A percentile compares a stretch with the other conserved stretches of the same genome.
These are phyloP conservation scores for Channallabes apus DNA, from an alignment of 2,797 vertebrate genomes.

Conservation along the genomic window DNA sequence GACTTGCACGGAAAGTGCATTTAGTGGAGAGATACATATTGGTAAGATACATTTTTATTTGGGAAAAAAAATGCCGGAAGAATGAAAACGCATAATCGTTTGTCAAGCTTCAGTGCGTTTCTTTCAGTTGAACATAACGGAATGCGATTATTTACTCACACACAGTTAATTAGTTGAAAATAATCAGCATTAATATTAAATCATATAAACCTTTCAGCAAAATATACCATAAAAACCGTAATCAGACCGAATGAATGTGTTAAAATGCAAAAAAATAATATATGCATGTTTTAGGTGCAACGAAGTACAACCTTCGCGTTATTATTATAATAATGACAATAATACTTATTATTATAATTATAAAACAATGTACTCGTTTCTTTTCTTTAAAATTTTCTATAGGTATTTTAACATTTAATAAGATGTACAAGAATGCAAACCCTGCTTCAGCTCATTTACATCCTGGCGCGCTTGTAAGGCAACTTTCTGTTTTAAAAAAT, in stretches of 20 bases:
- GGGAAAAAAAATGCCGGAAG: not conserved
- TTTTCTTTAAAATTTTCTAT: no score
- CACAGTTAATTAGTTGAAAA: not conserved
- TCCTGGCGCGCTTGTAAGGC: not conserved
- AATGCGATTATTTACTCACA: not conserved
- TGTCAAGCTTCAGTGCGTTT: no score
- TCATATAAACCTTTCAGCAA: no score
- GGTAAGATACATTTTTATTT: not conserved
- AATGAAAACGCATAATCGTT: not conserved
- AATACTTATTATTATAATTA: not conserved
- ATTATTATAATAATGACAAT: not conserved
- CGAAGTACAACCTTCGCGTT: not conserved
- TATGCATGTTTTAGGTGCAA: not conserved
- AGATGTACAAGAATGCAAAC: not conserved
- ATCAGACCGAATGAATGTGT: not conserved
- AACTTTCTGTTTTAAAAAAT: not conserved
- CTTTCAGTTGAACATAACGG: not conserved
- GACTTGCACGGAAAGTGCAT: not conserved
- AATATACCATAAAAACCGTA: not conserved
- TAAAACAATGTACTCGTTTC: not conserved
- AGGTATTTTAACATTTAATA: not conserved
- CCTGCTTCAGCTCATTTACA: not conserved
- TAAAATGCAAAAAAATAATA: not conserved
- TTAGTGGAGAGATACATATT: not conserved
- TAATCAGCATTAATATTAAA: not conserved